A percentile compares a stretch with the other conserved stretches of the same genome.
Evolutionary conservation across 1,140 invertebrate species (phyloP).

Genomic region (Gonatopus flavifemur): DNA sequence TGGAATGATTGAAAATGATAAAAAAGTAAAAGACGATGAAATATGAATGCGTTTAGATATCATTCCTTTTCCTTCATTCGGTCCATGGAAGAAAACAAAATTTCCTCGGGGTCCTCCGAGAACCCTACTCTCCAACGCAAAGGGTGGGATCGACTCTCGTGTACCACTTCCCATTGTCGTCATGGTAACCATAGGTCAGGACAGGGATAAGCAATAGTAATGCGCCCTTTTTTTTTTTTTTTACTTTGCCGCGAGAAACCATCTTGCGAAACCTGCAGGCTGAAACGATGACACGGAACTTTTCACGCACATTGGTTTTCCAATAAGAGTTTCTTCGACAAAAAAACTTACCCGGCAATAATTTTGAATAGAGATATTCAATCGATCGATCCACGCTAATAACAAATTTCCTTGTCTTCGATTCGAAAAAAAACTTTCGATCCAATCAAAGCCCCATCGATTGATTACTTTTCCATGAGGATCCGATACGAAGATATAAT

Average conservation of each 20-base stretch:
- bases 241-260: conserved; percentile 31
- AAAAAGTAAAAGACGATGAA: not conserved
- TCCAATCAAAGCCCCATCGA: not conserved
- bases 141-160: conserved; percentile 35
- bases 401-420: not conserved
- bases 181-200: conserved; percentile 38
- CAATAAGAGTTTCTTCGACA: too few species aligned
- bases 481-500: too few species aligned
- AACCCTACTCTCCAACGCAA: conserved; percentile 29
- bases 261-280: conserved; percentile 32
- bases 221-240: conserved; percentile 34
- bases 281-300: conserved; percentile 20
- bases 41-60: conserved; percentile 1
- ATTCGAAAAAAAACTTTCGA: not conserved
- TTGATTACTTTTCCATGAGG: too few species aligned
- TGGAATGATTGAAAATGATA: conserved; percentile 8
- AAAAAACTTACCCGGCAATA: too few species aligned
- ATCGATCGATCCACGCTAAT: too few species aligned
- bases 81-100: conserved; percentile 29
- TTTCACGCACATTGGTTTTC: too few species aligned
- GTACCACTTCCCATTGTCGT: conserved; percentile 20
- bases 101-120: conserved; percentile 25
- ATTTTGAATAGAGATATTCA: too few species aligned
- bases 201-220: conserved; percentile 38
- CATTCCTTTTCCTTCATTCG: conserved; percentile 19